Base-by-base conservation (phyloP, 2,113 vertebrate species). In the Rana temporaria region DNA sequence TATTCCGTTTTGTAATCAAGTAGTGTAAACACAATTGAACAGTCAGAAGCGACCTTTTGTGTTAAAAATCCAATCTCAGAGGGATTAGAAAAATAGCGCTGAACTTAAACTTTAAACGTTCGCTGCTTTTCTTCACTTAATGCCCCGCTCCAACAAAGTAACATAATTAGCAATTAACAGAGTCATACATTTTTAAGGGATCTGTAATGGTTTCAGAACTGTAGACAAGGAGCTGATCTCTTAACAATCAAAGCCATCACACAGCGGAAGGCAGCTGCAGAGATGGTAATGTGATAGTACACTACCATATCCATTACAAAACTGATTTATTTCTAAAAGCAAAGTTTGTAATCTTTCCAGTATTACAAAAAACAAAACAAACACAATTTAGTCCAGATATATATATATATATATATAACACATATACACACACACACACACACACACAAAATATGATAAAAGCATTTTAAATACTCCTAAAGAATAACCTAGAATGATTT, bases 21-120 rank as follows among this genome's bases (percentile, higher is more conserved):
- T 74, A 74, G 70, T 56, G 70, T 66, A 73, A 81, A 74, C 79
- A 66, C 69, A 56, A 82, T 82, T 82, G 80, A 74, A 82, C 80
- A 82, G 80, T 18, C 80, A 75, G 80, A 65, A 19, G 38, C 42
- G 75, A 62, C 75, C 75, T 42, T 48, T 64, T 64, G 56, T 60
- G 79, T 20, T 64, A 65, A 56, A 59, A 70, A 71, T 34, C 62
- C 32, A 48, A 71, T 81, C 68, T 64, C 63, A 2, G 20, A 55
- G 70, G 80, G 63, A 67, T 74, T 24, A n/a, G 52, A 59, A 74
- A 62, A 63, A 71, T 34, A 75, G 62, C 53, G 53, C 70, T 52
- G 62, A 65, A 75, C 53, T 70, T 74, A 74, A 82, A 82, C 30
- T 74, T 82, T 57, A 81, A 81, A 56, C 75, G 80, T 74, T 82